Base-by-base conservation (phyloP, 2,888 invertebrate genomes). In the Plagodis pulveraria region DNA sequence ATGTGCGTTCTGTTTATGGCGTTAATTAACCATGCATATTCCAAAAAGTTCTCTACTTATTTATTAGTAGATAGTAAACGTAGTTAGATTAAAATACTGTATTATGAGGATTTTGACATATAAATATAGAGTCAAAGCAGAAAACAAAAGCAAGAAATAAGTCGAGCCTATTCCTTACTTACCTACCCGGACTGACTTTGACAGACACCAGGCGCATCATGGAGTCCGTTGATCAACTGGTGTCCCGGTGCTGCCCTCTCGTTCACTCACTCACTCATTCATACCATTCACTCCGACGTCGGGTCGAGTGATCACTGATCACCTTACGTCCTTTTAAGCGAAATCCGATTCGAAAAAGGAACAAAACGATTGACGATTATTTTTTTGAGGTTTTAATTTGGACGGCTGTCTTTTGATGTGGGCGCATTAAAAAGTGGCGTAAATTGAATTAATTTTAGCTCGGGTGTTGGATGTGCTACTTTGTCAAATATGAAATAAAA, bases 271-370 rank as follows among this genome's bases (percentile, higher is more conserved):
- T 85, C 80, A 74, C 66, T 81, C 80, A 74, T 54, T 84, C 86
- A 81, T 77, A 70, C 72, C 77, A 74, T 79, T 83, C 82, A 80
- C 72, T 76, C 75, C 72, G 80, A 77, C 81, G 85, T 81, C 87
- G 86, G 83, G 80, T 84, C 86, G 88, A 88, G 88, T 91, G 89
- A 89, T 89, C 89, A 78, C 82, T 82, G 87, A 87, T 89, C 87
- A 83, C 83, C 82, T 86, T 87, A 82, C 83, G 80, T 75, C 72
- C 77, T 76, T 73, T 77, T 78, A 72, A 74, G 73, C 75, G 72
- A 74, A 76, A 74, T 70, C 66, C 67, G 73, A 76, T 77, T 77
- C 72, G 71, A 74, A 80, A 83, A 78, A 77, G 70, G 75, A 73
- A 73, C 69, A 58, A 70, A 72, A 50, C 57, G 53, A 44, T 69